phyloP scores from a whole-genome alignment of 2,888 invertebrate genomes.

The Dynastes tityus region DNA sequence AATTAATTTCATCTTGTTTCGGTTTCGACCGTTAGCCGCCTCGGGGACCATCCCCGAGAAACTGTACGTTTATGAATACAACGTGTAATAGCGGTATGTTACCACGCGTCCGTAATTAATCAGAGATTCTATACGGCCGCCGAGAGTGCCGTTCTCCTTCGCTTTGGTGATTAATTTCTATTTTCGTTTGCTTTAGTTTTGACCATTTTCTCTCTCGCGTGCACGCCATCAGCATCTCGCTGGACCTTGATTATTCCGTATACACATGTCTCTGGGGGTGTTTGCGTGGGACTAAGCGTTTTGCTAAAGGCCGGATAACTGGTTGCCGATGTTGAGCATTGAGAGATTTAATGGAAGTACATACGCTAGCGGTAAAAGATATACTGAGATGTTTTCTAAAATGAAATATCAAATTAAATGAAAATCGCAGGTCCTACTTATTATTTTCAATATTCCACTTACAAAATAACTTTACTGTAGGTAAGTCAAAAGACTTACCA shows the following conservation, averaged over 20 bases:
- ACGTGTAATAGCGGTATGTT: constrained; percentile 10
- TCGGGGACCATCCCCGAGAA: constrained; percentile 2
- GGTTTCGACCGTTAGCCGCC: constrained; percentile 3
- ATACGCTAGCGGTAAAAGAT: no score
- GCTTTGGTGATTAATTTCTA: constrained; percentile 10
- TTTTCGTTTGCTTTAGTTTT: constrained; percentile 32
- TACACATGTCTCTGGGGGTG: background rate
- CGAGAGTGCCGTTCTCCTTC: background rate
- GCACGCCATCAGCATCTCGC: background rate
- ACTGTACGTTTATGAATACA: constrained; percentile 30
- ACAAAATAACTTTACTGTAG: no score
- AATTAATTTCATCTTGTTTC: constrained; percentile 26
- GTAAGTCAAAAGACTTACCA: no score
- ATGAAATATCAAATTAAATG: no score
- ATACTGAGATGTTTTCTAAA: no score
- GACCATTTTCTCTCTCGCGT: constrained; percentile 3
- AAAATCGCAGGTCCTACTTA: no score
- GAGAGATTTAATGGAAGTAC: no score
- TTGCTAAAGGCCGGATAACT: constrained; percentile 13
- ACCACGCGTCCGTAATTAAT: constrained; percentile 22
- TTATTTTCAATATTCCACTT: no score
- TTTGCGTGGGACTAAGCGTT: background rate
- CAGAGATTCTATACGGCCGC: constrained; percentile 3
- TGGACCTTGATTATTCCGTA: background rate
- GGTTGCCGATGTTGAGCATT: background rate